Percentiles rank a stretch among this genome's conserved stretches.
phyloP scores from a whole-genome alignment of 2,888 invertebrate genomes.

The Hirtodrosophila confusa region DNA sequence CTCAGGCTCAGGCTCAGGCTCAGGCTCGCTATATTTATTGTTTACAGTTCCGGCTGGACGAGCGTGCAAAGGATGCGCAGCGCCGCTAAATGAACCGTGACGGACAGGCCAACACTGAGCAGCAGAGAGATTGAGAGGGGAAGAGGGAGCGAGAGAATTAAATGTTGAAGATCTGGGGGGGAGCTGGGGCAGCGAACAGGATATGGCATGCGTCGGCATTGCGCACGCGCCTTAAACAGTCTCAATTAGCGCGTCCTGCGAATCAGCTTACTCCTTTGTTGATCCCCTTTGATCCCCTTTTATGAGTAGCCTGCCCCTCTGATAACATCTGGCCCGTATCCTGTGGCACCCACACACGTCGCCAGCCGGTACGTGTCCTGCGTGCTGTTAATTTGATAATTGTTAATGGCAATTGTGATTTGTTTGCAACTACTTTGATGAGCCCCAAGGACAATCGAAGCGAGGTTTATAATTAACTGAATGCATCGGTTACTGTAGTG shows the following conservation, averaged over 20 bases:
- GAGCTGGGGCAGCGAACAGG: constrained; percentile 26
- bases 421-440: constrained; percentile 6
- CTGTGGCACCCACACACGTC: constrained; percentile 69
- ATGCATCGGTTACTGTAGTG: too few relatives aligned
- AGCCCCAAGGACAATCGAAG: background rate
- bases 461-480: too few relatives aligned
- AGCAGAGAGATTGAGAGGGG: background rate
- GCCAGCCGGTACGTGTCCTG: constrained; percentile 36
- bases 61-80: constrained; percentile 55
- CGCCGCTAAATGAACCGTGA: constrained; percentile 51
- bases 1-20: constrained; percentile 13
- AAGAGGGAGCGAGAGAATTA: constrained; percentile 26
- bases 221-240: constrained; percentile 65
- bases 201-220: constrained; percentile 56
- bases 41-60: constrained; percentile 83
- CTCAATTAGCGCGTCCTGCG: constrained; percentile 63
- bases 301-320: constrained; percentile 22
- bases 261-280: constrained; percentile 65
- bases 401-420: constrained; percentile 14
- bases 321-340: constrained; percentile 64
- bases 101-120: background rate
- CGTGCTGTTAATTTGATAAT: constrained; percentile 24
- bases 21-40: constrained; percentile 72
- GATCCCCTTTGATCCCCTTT: constrained; percentile 29
- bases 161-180: constrained; percentile 20